These are phyloP conservation scores for Theocolax elegans DNA, from an alignment of 1,140 invertebrate genomes.

Conservation along the genomic window DNA sequence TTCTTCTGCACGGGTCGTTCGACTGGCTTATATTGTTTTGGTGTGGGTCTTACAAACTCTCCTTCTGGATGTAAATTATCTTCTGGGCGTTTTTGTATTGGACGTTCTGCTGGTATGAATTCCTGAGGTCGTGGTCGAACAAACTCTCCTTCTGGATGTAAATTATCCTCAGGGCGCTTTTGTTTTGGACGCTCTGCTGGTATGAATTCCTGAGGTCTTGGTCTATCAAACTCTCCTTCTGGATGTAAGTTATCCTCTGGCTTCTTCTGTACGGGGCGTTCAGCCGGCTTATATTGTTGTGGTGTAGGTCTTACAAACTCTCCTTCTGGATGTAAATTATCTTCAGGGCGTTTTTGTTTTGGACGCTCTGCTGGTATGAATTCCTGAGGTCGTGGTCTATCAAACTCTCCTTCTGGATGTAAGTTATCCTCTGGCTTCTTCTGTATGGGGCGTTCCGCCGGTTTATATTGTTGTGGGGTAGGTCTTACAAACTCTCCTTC, in stretches of 20 bases:
- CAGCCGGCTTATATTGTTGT: slow-evolving; percentile 68
- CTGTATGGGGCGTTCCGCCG: slow-evolving; percentile 64
- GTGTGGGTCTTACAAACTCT: slow-evolving; percentile 64
- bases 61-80: slow-evolving; percentile 72
- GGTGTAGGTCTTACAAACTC: slow-evolving; percentile 66
- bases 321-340: slow-evolving; percentile 71
- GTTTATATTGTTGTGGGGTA: slow-evolving; percentile 63
- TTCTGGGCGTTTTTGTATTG: slow-evolving; percentile 64
- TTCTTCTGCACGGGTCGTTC: slow-evolving; percentile 56
- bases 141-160: slow-evolving; percentile 72
- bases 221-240: slow-evolving; percentile 72
- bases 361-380: slow-evolving; percentile 57
- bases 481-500: slow-evolving; percentile 71
- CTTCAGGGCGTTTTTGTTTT: slow-evolving; percentile 54
- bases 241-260: slow-evolving; percentile 70
- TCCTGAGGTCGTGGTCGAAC: slow-evolving; percentile 59
- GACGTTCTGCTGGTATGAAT: slow-evolving; percentile 70
- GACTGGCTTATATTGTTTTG: slow-evolving; percentile 60
- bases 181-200: slow-evolving; percentile 55
- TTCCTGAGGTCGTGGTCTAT: slow-evolving; percentile 59
- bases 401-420: slow-evolving; percentile 72
- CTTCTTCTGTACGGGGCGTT: slow-evolving; percentile 60
- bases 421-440: slow-evolving; percentile 71
- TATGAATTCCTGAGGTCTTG: slow-evolving; percentile 57
- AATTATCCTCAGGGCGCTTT: slow-evolving; percentile 63